Evolutionary conservation across 2,888 invertebrate species (phyloP).

Genomic region (Osmoderma eremita): DNA sequence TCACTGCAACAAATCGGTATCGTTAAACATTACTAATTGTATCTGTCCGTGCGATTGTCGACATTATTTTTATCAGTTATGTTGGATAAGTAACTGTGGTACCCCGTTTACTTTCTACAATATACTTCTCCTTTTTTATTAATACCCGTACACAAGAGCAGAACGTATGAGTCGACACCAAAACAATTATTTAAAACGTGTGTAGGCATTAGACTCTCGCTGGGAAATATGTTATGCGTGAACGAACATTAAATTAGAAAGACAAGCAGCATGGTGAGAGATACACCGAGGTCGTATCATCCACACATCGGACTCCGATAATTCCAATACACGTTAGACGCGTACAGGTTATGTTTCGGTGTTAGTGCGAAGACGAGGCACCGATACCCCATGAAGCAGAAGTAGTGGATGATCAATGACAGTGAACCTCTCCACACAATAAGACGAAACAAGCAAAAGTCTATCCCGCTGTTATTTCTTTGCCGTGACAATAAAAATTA

Average conservation of each 20-base stretch:
- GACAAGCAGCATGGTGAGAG: slow-evolving; percentile 59
- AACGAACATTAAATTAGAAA: slow-evolving; percentile 61
- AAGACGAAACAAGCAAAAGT: slow-evolving; percentile 58
- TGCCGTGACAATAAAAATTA: slow-evolving; percentile 72
- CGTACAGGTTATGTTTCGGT: slow-evolving; percentile 33
- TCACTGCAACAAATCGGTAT: slow-evolving; percentile 34
- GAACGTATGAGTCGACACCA: slow-evolving; percentile 52
- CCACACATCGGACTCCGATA: slow-evolving; percentile 48
- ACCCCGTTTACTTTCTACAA: slow-evolving; percentile 33
- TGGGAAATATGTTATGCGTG: slow-evolving; percentile 60
- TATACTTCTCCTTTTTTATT: slow-evolving; percentile 32
- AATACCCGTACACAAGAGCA: slow-evolving; percentile 46
- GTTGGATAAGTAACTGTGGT: slow-evolving; percentile 38
- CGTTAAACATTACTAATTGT: slow-evolving; percentile 40
- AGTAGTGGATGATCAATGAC: slow-evolving; percentile 59
- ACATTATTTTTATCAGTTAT: slow-evolving; percentile 40
- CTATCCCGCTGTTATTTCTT: slow-evolving; percentile 68
- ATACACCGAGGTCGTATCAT: slow-evolving; percentile 54
- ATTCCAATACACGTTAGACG: slow-evolving; percentile 45
- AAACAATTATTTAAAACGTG: slow-evolving; percentile 61
- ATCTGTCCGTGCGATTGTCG: slow-evolving; percentile 36
- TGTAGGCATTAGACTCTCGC: slow-evolving; percentile 60
- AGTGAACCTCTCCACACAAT: slow-evolving; percentile 59
- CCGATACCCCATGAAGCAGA: slow-evolving; percentile 48
- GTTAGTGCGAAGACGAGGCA: slow-evolving; percentile 42